Base-by-base conservation (phyloP, 2,797 vertebrate species). In the Nyctibius grandis region DNA sequence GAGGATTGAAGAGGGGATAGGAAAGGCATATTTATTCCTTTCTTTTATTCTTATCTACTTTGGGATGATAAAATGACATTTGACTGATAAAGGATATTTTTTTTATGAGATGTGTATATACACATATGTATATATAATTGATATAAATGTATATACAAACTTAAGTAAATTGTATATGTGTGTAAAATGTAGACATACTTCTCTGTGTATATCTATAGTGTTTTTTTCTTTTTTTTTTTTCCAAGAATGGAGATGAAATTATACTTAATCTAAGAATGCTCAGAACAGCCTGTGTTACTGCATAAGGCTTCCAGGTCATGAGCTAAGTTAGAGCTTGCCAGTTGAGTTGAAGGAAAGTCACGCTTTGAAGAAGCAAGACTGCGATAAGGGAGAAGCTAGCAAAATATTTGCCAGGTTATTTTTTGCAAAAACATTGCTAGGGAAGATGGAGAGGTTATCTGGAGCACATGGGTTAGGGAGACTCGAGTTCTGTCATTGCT, bases 291-390 rank as follows among this genome's bases (percentile, higher is more conserved):
- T 90, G 67, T n/a, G 67, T 81, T 90, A 69, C 54, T 70, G 77
- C 40, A 25, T 87, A 60, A 94, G 69, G 38, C 70, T 84, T 93
- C 74, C 86, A 93, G 93, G 84, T 95, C 93, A 92, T 85, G 76
- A 92, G 78, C 68, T 89, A 51, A 88, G 38, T 72, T 64, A 83
- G 63, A 92, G 64, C 57, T 93, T 93, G 61, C 80, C 78, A 85
- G 64, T 29, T 77, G 70, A 90, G 77, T 34, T 87, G 74, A 91
- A 90, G 40, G 36, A 74, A 95, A 94, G 68, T 92, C 60, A 77
- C 74, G 61, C 61, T 93, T 95, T 18, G 40, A 82, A 87, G 87
- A 91, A 78, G 31, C 54, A 85, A 79, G 67, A 47, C 40, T 75
- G 23, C 5, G 11, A 83, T 78, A 85, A 86, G 57, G 36, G 47